A percentile compares a stretch with the other conserved stretches of the same genome.
Conservation (phyloP, 2,888 invertebrate species). For the Chrysolina americana region DNA sequence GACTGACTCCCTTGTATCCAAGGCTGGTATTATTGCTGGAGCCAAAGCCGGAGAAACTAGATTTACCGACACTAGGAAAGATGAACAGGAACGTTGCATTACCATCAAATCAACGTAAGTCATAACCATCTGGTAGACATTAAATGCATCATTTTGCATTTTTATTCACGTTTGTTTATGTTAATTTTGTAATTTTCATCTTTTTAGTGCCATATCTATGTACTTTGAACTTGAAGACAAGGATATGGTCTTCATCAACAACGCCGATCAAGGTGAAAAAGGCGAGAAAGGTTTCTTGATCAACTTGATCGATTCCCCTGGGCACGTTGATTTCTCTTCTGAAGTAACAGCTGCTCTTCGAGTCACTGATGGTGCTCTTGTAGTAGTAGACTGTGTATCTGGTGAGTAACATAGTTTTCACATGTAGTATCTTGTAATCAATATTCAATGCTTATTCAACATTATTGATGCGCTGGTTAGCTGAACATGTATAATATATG, state of each 20-base stretch:
- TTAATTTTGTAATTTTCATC: not conserved
- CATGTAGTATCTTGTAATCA: no score
- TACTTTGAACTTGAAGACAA: constrained; percentile 97
- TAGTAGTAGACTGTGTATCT: constrained; percentile 99
- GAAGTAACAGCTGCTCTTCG: constrained; percentile 99
- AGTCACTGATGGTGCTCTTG: constrained; percentile 99
- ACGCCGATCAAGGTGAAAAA: constrained; percentile 91
- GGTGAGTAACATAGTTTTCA: constrained; percentile 74
- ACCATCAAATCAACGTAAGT: constrained; percentile 99
- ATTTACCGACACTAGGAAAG: constrained; percentile 99
- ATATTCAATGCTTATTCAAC: not conserved
- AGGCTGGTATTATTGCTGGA: constrained; percentile 99
- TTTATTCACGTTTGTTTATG: constrained; percentile 20
- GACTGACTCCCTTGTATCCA: constrained; percentile 99
- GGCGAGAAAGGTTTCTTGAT: constrained; percentile 97
- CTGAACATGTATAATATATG: constrained; percentile 13
- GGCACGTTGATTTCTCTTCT: constrained; percentile 99
- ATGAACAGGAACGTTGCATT: constrained; percentile 99
- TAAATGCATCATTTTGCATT: constrained; percentile 14
- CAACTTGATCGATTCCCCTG: constrained; percentile 99
- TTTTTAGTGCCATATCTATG: constrained; percentile 96
- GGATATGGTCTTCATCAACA: constrained; percentile 94
- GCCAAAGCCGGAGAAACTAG: constrained; percentile 99
- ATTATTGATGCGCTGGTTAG: not conserved
- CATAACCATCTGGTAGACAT: no score